Percentiles rank a stretch among this genome's conserved stretches.
Evolutionary conservation across 2,113 vertebrate species (phyloP).

Genomic region (Pterocles burchelli): DNA sequence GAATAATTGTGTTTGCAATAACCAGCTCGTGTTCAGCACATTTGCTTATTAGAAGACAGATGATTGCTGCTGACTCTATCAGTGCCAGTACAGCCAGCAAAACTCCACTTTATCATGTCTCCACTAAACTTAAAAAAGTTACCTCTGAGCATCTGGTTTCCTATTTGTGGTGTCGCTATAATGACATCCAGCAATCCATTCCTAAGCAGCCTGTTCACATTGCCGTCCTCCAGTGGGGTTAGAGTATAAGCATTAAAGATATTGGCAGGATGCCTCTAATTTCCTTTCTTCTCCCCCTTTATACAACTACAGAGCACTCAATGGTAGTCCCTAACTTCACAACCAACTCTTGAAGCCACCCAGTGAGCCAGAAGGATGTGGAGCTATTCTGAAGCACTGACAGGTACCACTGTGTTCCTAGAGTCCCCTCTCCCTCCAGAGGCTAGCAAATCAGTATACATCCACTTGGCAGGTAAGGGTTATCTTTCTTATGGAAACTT

Average conservation of each 20-base stretch:
- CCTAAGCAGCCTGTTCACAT: not conserved
- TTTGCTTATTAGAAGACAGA: slow-evolving; percentile 65
- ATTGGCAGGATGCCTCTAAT: not conserved
- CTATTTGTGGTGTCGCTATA: not conserved
- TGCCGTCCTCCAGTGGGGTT: not conserved
- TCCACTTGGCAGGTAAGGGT: not conserved
- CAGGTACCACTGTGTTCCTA: not conserved
- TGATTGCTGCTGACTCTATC: slow-evolving; percentile 45
- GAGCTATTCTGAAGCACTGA: not conserved
- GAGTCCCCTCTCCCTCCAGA: not conserved
- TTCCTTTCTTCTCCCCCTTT: not conserved
- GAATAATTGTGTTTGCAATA: slow-evolving; percentile 72
- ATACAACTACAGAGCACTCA: not conserved
- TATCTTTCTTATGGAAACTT: not conserved
- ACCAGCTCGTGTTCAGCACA: slow-evolving; percentile 51
- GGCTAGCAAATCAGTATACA: not conserved
- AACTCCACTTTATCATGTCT: not conserved
- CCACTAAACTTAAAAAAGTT: not conserved
- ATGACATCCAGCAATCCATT: not conserved
- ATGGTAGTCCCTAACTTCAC: not conserved
- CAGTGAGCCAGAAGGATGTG: not conserved
- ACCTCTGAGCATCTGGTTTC: not conserved
- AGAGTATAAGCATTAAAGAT: not conserved
- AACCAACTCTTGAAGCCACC: not conserved
- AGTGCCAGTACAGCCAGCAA: not conserved